Base-by-base conservation (phyloP, 2,888 invertebrate genomes). In the Aethes cnicana region DNA sequence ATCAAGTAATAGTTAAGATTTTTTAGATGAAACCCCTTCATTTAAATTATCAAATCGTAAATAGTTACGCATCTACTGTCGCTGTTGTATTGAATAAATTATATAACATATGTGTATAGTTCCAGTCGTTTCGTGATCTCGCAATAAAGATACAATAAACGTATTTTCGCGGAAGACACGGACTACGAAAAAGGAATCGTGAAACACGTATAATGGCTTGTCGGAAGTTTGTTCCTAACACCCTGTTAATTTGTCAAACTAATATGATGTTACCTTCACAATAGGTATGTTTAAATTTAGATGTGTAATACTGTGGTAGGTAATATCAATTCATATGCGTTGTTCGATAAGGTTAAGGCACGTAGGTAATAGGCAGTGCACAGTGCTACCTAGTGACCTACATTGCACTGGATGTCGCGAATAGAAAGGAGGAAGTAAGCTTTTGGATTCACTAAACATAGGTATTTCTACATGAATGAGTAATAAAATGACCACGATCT, bases 151-250 rank as follows among this genome's bases (percentile, higher is more conserved):
- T 39, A 50, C 39, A 52, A 39, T 46, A 39, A 39, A 26, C 39
- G 2, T 23, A 23, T 39, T 52, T 50, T 36, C 43, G 37, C 32
- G 44, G 50, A 44, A 50, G 50, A 23, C 20, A 49, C 41, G 32
- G 41, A 56, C 36, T 55, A 56, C 41, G 49, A 8, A 53, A 52
- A 50, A 33, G 14, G 26, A 58, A 55, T 63, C 66, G 67, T 68
- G 64, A 53, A 59, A 54, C 46, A 58, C 46, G 54, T 46, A 62
- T 63, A 53, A 62, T 43, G 26, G 47, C 55, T n/a, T 64, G 71
- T 53, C 71, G 75, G 74, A 72, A 73, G 70, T 63, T 65, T 59
- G 59, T 62, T 67, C 61, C 64, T 50, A 21, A 25, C 39, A 33
- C 44, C 49, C 42, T 58, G 52, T 63, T 54, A 60, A 72, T 69